Conservation (phyloP, 2,113 vertebrate species). For the Elaphurus davidianus region DNA sequence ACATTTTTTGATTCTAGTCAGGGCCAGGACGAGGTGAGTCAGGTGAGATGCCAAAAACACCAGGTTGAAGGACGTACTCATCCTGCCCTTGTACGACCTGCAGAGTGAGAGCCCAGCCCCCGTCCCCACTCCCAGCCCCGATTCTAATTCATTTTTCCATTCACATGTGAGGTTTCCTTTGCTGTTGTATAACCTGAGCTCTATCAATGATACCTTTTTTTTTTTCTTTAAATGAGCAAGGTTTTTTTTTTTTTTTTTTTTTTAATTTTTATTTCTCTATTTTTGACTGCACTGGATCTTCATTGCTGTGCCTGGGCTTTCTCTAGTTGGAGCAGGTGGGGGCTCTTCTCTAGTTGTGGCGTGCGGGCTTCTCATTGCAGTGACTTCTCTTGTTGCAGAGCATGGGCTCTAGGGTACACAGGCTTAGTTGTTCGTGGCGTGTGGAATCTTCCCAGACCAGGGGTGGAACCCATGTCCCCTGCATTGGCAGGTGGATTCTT, state of each 20-base stretch:
- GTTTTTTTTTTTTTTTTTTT: neutral
- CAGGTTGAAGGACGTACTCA: neutral
- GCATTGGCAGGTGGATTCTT: neutral
- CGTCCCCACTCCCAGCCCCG: accelerated
- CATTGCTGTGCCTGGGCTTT: neutral
- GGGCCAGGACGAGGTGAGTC: too few relatives aligned
- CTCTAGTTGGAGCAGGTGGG: neutral
- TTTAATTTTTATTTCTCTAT: neutral
- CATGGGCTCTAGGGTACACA: neutral
- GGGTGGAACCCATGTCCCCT: neutral
- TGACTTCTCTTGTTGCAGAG: neutral
- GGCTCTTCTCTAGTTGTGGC: neutral
- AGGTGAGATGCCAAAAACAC: neutral
- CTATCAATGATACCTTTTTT: neutral
- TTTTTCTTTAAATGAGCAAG: neutral
- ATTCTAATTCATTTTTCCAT: neutral
- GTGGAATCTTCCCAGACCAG: neutral
- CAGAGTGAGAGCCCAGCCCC: neutral
- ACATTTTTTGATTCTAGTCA: neutral
- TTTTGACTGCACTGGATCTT: neutral
- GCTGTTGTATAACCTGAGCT: neutral
- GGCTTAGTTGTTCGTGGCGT: neutral
- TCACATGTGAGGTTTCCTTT: accelerated
- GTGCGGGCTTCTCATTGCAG: neutral
- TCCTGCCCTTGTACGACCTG: neutral